Evolutionary conservation across 2,888 invertebrate genomes (phyloP).

Genomic region (Ommatoiulus sabulosus): DNA sequence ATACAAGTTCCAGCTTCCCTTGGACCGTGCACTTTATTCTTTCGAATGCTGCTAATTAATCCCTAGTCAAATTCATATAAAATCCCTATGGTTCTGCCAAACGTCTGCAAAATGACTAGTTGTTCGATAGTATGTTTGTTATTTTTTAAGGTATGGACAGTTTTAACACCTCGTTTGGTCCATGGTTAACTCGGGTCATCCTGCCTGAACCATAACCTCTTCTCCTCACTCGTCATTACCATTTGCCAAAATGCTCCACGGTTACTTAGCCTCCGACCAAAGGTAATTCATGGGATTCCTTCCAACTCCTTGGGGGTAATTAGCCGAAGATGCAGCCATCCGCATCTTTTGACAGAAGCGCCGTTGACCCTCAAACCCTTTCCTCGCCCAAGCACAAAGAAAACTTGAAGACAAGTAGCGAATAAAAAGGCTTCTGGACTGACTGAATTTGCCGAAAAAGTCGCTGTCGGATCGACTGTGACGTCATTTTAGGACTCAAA

Average conservation of each 20-base stretch:
- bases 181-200: not conserved
- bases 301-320: not conserved
- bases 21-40: too few relatives aligned
- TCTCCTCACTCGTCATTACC: not conserved
- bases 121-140: too few relatives aligned
- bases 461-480: too few relatives aligned
- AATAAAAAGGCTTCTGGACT: not conserved
- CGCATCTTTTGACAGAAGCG: conserved; percentile 21
- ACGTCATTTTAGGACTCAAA: too few relatives aligned
- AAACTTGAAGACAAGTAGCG: not conserved
- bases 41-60: too few relatives aligned
- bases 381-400: not conserved
- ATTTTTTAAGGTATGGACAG: too few relatives aligned
- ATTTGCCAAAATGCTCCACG: not conserved
- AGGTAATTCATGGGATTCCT: conserved; percentile 2
- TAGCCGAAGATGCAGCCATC: conserved; percentile 31
- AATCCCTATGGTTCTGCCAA: too few relatives aligned
- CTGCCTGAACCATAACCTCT: not conserved
- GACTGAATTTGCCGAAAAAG: too few relatives aligned
- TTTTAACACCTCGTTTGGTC: not conserved
- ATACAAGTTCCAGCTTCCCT: too few relatives aligned
- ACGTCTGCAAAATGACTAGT: too few relatives aligned
- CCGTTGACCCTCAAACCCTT: not conserved
- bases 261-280: not conserved
- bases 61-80: too few relatives aligned